phyloP scores from a whole-genome alignment of 2,113 vertebrate species.

The Salvelinus namaycush region DNA sequence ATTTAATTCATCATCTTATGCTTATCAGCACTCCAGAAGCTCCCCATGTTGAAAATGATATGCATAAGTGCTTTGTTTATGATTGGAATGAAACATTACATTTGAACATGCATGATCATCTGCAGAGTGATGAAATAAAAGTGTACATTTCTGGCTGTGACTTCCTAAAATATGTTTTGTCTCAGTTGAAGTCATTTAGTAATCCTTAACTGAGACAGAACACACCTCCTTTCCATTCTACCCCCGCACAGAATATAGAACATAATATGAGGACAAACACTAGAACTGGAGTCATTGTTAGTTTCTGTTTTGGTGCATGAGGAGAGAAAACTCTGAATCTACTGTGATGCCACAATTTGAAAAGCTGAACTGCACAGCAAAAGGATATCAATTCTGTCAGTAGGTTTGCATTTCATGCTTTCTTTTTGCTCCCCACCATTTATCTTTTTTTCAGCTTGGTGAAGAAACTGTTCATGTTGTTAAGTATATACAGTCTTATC shows the following conservation, averaged over 20 bases:
- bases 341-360: background rate
- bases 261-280: background rate
- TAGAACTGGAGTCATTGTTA: background rate
- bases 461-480: background rate
- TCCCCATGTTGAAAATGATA: background rate
- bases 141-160: background rate
- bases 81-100: background rate
- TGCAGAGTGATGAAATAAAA: background rate
- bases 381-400: too few relatives aligned
- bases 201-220: background rate
- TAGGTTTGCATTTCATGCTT: too few relatives aligned
- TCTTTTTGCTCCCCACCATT: too few relatives aligned
- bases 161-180: background rate
- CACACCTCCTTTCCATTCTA: background rate
- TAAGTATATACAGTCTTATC: background rate
- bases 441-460: too few relatives aligned
- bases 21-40: too few relatives aligned
- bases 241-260: background rate
- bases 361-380: too few relatives aligned
- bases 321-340: background rate
- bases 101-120: background rate
- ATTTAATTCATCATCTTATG: too few relatives aligned
- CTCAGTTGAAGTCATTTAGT: background rate
- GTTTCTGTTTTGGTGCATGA: background rate
- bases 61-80: background rate